phyloP scores from a whole-genome alignment of 1,140 invertebrate species.

The Orius laevigatus region DNA sequence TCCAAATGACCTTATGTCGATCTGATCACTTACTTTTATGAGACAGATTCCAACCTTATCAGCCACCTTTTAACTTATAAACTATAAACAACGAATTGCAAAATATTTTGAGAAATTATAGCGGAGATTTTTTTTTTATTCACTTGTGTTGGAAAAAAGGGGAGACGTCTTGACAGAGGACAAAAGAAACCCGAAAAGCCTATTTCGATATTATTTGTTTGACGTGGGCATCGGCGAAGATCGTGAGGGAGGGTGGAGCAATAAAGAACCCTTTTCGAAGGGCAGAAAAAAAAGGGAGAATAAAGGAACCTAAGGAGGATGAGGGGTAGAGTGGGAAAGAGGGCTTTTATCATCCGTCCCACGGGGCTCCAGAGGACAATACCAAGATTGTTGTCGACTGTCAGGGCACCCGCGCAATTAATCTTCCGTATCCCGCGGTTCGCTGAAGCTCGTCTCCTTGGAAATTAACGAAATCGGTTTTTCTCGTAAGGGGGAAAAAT shows the following conservation, averaged over 20 bases:
- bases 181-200: background rate
- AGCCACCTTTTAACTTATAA: too few species aligned
- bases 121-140: too few species aligned
- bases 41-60: too few species aligned
- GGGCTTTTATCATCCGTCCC: background rate
- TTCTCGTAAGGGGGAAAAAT: background rate
- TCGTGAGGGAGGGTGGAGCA: background rate
- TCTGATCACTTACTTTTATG: too few species aligned
- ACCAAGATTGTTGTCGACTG: slow-evolving; percentile 2
- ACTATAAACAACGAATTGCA: too few species aligned
- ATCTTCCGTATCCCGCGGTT: background rate
- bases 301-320: background rate
- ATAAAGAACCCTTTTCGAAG: background rate
- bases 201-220: slow-evolving; percentile 9
- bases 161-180: too few species aligned
- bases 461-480: background rate
- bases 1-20: slow-evolving; percentile 7
- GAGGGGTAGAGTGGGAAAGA: background rate
- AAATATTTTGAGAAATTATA: too few species aligned
- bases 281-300: background rate
- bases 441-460: background rate
- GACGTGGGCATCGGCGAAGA: background rate
- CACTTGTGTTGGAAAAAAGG: too few species aligned
- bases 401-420: background rate
- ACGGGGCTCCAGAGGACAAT: too few species aligned